Evolutionary conservation across 2,113 vertebrate genomes (phyloP), one percentile per base, ranked within the genome.

Genomic region (Oophaga pumilio): DNA sequence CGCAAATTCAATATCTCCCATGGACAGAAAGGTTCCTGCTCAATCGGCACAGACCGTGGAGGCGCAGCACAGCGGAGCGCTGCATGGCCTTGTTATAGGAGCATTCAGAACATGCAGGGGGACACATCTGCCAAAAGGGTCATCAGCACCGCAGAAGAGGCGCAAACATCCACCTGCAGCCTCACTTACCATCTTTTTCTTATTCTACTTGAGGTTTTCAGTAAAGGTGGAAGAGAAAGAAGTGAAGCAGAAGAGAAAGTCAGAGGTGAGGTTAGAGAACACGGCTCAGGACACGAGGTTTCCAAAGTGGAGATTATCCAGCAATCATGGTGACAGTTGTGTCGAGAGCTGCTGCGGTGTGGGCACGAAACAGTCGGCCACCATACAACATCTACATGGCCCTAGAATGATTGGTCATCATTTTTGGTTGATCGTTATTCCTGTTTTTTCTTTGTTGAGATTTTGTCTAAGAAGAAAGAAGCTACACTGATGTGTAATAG

Each of bases 101-200:
- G 18, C 6, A 66, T 56, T 22, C 76, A 81, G 49, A 18, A 60
- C 86, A 68, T 87, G 86, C 86, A 56, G 56, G 28, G 71, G 52
- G 56, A 26, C 57, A 86, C 49, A 78, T 13, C 15, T 28, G 57
- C 15, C 33, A 77, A 20, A 77, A 43, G 10, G 9, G 22, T 22
- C 62, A 62, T 53, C 8, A 59, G 56, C 50, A 52, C 8, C 24
- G 18, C 3, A 81, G 66, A 13, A 87, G 15, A 79, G 20, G 53
- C 78, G 74, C 57, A 26, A 60, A 49, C 17, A 15, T 52, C 43
- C 92, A 91, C 92, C 93, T 93, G 90, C 87, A 59, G 95, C 95
- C 94, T 93, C 95, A 98, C 98, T 99, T 97, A 99, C 97, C 97
- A 98, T 98, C 95, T 96, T 98, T 95, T 97, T 96, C 94, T 95